Conservation (phyloP, 2,797 vertebrate genomes). For the Melanitta fusca region DNA sequence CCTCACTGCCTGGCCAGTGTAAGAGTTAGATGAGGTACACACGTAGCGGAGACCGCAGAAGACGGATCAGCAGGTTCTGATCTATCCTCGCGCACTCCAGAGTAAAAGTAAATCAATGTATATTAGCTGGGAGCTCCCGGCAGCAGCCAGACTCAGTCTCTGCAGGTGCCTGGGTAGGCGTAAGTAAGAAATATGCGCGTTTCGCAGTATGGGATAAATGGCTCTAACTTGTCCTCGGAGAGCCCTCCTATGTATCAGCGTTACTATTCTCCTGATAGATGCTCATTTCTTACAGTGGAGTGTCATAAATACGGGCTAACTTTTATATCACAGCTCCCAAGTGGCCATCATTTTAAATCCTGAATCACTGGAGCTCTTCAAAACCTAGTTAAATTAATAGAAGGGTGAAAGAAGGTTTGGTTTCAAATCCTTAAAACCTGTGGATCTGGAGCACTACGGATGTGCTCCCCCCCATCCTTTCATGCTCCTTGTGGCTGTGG, state of each 20-base stretch:
- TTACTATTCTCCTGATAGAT: slow-evolving; percentile 4
- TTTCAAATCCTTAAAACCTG: slow-evolving; percentile 13
- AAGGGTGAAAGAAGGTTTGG: neutral
- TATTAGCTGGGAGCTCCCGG: slow-evolving; percentile 54
- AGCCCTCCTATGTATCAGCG: slow-evolving; percentile 16
- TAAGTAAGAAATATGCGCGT: slow-evolving; percentile 50
- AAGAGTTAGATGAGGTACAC: neutral
- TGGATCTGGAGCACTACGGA: neutral
- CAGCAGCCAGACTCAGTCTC: neutral
- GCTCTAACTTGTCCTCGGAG: slow-evolving; percentile 54
- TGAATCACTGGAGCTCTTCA: slow-evolving; percentile 25
- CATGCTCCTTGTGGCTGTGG: neutral
- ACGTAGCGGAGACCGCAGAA: neutral
- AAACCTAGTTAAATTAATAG: slow-evolving; percentile 25
- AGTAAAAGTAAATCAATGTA: slow-evolving; percentile 52
- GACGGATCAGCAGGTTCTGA: neutral
- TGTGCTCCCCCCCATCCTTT: neutral
- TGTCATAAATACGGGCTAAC: slow-evolving; percentile 20
- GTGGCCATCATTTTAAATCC: slow-evolving; percentile 26
- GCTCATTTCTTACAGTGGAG: slow-evolving; percentile 13
- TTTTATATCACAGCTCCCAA: slow-evolving; percentile 28
- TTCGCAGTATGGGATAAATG: slow-evolving; percentile 27
- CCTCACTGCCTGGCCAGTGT: neutral
- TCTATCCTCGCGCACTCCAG: neutral
- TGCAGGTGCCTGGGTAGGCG: neutral